phyloP scores from a whole-genome alignment of 2,113 vertebrate species.

The Oriolus oriolus region DNA sequence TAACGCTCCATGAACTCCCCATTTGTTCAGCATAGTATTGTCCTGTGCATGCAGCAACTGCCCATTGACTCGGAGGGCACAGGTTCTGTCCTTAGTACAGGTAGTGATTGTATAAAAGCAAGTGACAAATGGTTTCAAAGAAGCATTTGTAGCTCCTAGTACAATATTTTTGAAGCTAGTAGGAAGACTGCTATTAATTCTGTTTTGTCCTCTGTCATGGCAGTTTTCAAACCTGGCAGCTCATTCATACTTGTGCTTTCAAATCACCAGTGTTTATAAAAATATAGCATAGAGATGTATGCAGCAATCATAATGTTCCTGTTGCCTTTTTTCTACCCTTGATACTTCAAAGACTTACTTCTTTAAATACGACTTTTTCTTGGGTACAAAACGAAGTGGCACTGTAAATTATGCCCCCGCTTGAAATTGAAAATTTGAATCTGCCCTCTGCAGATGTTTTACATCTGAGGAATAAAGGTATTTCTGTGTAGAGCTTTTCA shows the following conservation, averaged over 20 bases:
- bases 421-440: background rate
- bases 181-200: background rate
- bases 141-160: background rate
- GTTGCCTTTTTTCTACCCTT: background rate
- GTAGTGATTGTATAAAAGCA: background rate
- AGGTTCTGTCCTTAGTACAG: background rate
- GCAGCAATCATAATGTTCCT: background rate
- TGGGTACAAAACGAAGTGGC: background rate
- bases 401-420: background rate
- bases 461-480: background rate
- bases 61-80: background rate
- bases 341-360: background rate
- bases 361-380: background rate
- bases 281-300: background rate
- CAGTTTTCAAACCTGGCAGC: background rate
- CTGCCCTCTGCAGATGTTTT: background rate
- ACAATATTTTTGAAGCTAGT: background rate
- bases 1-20: background rate
- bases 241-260: background rate
- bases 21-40: fast-evolving
- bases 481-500: background rate
- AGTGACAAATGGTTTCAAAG: background rate
- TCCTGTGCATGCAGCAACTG: background rate
- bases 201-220: background rate
- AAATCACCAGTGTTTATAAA: background rate